These are phyloP conservation scores for Belgica antarctica DNA, from an alignment of 2,888 invertebrate genomes.

Conservation along the genomic window DNA sequence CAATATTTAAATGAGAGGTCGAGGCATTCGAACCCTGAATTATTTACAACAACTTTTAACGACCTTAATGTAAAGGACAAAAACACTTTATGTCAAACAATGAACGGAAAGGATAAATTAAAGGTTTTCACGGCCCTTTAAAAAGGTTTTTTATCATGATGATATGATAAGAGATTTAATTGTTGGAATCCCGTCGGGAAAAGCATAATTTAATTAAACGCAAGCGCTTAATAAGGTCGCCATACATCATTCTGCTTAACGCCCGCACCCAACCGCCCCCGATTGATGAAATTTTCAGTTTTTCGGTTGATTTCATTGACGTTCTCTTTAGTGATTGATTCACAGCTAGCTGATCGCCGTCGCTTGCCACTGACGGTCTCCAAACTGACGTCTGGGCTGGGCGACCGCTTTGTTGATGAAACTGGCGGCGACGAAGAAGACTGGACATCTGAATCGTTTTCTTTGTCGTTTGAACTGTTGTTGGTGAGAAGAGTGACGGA, in stretches of 20 bases:
- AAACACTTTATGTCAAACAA: slow-evolving; percentile 3
- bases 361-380: slow-evolving; percentile 16
- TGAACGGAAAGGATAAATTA: neutral
- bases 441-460: slow-evolving; percentile 49
- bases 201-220: neutral
- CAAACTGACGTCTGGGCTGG: slow-evolving; percentile 26
- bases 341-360: slow-evolving; percentile 16
- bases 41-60: slow-evolving; percentile 24
- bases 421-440: slow-evolving; percentile 39
- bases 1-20: slow-evolving; percentile 25
- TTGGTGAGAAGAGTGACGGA: slow-evolving; percentile 52
- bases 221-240: slow-evolving; percentile 39
- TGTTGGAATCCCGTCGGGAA: slow-evolving; percentile 26
- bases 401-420: slow-evolving; percentile 39
- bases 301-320: slow-evolving; percentile 20
- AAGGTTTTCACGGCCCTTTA: neutral
- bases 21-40: neutral
- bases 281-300: slow-evolving; percentile 25
- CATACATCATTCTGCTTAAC: slow-evolving; percentile 41
- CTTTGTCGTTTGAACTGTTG: slow-evolving; percentile 50
- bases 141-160: slow-evolving; percentile 28
- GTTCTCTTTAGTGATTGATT: slow-evolving; percentile 39
- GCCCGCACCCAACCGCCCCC: slow-evolving; percentile 22
- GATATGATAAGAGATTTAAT: slow-evolving; percentile 28
- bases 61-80: slow-evolving; percentile 11